Evolutionary conservation across 2,113 vertebrate species (phyloP).

Genomic region (Chaetodon auriga): DNA sequence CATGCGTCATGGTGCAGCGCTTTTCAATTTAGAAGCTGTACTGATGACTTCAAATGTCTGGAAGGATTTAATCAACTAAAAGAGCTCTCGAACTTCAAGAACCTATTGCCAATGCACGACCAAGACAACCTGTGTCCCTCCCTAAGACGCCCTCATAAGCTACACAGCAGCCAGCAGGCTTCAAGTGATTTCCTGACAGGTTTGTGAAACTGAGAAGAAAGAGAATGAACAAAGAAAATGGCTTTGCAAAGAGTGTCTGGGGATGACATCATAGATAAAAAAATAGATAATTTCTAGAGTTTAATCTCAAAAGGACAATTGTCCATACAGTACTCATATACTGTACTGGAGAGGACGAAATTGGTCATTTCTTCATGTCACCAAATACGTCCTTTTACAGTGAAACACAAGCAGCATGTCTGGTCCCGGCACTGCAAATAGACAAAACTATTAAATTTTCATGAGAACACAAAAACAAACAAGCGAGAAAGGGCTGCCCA

Average conservation of each 20-base stretch:
- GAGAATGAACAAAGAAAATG: constrained; percentile 20
- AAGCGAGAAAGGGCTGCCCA: not conserved
- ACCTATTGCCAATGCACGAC: constrained; percentile 24
- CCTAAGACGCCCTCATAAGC: constrained; percentile 21
- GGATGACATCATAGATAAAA: constrained; percentile 19
- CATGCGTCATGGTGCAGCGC: not conserved
- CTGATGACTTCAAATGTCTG: constrained; percentile 18
- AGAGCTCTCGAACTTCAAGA: constrained; percentile 8
- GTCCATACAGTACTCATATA: not conserved
- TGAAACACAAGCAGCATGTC: not conserved
- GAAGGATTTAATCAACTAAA: constrained; percentile 34
- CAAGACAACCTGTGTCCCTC: constrained; percentile 11
- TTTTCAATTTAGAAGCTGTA: constrained; percentile 1
- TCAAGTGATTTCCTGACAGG: constrained; percentile 43
- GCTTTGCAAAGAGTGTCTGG: constrained; percentile 21
- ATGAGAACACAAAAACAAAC: not conserved
- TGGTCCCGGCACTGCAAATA: not conserved
- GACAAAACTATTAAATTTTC: not conserved
- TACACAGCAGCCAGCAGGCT: constrained; percentile 1
- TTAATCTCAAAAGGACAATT: constrained; percentile 32
- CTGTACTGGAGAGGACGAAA: not conserved
- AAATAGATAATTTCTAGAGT: not conserved
- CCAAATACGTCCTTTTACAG: not conserved
- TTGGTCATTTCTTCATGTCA: not conserved
- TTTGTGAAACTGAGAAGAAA: constrained; percentile 36